Evolutionary conservation across 1,140 invertebrate species (phyloP), one percentile per base, ranked within the genome.

Genomic region (Polypedilum vanderplanki): DNA sequence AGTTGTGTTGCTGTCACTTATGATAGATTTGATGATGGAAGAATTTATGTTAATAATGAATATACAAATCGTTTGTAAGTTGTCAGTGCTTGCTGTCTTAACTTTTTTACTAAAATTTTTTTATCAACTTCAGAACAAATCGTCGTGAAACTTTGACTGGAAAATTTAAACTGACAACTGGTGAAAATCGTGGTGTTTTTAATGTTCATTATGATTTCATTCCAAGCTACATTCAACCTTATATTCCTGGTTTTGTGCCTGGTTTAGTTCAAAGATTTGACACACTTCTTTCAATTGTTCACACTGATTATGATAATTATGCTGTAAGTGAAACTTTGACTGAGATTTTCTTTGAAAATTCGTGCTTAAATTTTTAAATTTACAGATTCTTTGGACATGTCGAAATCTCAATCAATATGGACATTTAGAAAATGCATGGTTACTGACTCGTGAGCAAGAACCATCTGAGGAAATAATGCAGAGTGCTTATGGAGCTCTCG

Each of bases 1-100:
- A 85, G 90, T 75, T 94, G 92, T 80, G 89, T 91, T 17, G 88
- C 88, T 78, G 89, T 90, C 1, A 91, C 91, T 78, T 94, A 93
- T 79, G 88, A 89, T 0, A 85, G 86, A 78, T 88, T 87, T n/a
- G 82, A 86, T 3, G 90, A 91, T 81, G 90, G 90, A 73, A 87
- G 88, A 79, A 88, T 89, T 76, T 85, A 87, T 9, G 89, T 91
- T 3, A 87, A 87, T 79, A 92, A 91, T 77, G 88, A 91, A 83
- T 89, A 91, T 20, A 91, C 86, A 3, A 91, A 89, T 78, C 85
- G 88, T 83, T 85, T 91, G 90, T 92, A 83, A 88, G 89, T 90
- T 77, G 78, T 76, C 67, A 70, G 12, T 46, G 41, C 8, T 46
- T 57, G 12, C 4, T 4, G 15, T 57, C 9, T 12, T 12, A 57